These are phyloP conservation scores for Pogonomyrmex barbatus DNA, from an alignment of 1,140 invertebrate genomes.

Conservation along the genomic window DNA sequence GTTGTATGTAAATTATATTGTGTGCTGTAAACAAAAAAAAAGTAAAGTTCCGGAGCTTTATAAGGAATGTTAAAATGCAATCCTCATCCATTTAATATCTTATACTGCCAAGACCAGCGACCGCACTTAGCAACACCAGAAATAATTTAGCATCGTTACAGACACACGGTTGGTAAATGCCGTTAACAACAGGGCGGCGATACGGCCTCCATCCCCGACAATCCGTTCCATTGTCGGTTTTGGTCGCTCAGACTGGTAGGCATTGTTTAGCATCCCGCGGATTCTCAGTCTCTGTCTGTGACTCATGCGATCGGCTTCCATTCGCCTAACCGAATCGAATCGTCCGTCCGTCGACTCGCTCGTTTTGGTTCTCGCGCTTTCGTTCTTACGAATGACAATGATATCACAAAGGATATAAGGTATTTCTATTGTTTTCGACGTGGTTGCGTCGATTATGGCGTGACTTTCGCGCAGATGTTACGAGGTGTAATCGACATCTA, in stretches of 20 bases:
- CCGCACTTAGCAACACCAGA: neutral
- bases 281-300: constrained; percentile 76
- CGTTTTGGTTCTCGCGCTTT: constrained; percentile 66
- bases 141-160: neutral
- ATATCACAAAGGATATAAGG: constrained; percentile 49
- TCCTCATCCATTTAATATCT: neutral
- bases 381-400: constrained; percentile 58
- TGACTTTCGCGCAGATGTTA: neutral
- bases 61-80: neutral
- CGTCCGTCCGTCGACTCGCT: constrained; percentile 59
- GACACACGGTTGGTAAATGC: constrained; percentile 58
- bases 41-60: neutral
- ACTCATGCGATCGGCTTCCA: constrained; percentile 81
- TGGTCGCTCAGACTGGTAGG: constrained; percentile 62
- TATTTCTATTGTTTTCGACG: constrained; percentile 41
- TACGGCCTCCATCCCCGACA: constrained; percentile 55
- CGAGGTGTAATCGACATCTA: constrained; percentile 3
- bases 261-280: constrained; percentile 80
- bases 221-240: constrained; percentile 79
- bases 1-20: neutral
- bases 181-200: constrained; percentile 61
- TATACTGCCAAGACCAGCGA: neutral
- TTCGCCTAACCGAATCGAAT: constrained; percentile 69
- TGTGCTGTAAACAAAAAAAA: neutral
- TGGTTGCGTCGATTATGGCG: neutral